These are phyloP conservation scores for Nibea albiflora DNA, from an alignment of 2,113 vertebrate species.

Conservation along the genomic window DNA sequence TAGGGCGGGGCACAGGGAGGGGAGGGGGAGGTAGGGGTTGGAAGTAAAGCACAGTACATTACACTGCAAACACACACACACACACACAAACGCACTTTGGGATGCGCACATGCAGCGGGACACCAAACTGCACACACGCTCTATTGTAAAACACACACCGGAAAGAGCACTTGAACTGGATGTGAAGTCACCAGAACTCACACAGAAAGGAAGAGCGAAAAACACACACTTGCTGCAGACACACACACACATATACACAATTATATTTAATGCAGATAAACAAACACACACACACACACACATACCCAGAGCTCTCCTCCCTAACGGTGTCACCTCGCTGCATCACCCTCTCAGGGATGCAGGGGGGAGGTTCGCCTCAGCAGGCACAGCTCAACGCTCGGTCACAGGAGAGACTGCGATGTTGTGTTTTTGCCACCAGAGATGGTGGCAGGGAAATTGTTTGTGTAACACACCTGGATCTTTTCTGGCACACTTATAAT, in stretches of 20 bases:
- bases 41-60: constrained; percentile 66
- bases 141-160: constrained; percentile 10
- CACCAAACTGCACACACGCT: constrained; percentile 26
- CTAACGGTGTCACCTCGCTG: constrained; percentile 80
- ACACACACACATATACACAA: constrained; percentile 36
- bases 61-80: constrained; percentile 46
- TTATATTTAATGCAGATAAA: constrained; percentile 61
- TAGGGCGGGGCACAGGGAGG: constrained; percentile 76
- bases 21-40: constrained; percentile 42
- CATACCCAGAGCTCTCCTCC: constrained; percentile 70
- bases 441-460: constrained; percentile 69
- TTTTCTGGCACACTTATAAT: constrained; percentile 70
- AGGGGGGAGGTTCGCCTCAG: constrained; percentile 76
- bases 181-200: constrained; percentile 63
- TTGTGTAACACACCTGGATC: constrained; percentile 77
- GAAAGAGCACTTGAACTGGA: constrained; percentile 57
- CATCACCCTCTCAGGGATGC: constrained; percentile 80
- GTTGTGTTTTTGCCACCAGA: constrained; percentile 77
- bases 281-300: constrained; percentile 45
- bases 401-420: constrained; percentile 69
- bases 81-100: constrained; percentile 29
- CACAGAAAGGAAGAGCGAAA: constrained; percentile 5
- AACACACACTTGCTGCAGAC: constrained; percentile 22
- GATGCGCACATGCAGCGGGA: constrained; percentile 30
- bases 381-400: constrained; percentile 69